Conservation (phyloP, 2,113 vertebrate genomes). For the Seriola dumerili region DNA sequence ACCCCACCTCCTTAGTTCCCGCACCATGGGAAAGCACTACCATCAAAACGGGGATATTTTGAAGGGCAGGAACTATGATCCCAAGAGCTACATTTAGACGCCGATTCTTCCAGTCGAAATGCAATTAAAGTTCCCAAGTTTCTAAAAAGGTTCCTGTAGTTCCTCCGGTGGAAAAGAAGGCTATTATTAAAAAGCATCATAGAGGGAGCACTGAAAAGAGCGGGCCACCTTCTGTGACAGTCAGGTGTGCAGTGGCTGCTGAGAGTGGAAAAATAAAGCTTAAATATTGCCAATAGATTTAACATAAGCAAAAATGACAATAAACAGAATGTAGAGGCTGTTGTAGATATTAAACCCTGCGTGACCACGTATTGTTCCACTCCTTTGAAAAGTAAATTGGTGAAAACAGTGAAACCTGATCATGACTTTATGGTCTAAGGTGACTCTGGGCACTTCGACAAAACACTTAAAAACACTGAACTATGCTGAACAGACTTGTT, state of each 20-base stretch:
- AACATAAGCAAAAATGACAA: conserved; percentile 1
- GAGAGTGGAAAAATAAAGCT: background rate
- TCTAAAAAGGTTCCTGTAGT: conserved; percentile 16
- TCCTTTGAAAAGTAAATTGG: conserved; percentile 2
- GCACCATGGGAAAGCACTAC: background rate
- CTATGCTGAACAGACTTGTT: background rate
- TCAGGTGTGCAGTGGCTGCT: background rate
- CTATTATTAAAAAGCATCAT: background rate
- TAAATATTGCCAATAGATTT: background rate
- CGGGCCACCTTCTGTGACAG: background rate
- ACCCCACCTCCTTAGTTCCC: background rate
- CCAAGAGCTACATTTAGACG: too few relatives aligned
- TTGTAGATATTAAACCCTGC: conserved; percentile 16
- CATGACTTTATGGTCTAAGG: conserved; percentile 20
- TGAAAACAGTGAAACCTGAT: conserved; percentile 28
- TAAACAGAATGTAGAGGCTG: background rate
- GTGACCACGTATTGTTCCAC: conserved; percentile 36
- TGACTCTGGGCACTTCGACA: conserved; percentile 24
- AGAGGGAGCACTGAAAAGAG: background rate
- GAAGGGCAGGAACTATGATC: background rate
- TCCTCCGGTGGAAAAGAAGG: conserved; percentile 8
- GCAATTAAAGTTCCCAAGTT: background rate
- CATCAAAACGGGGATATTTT: background rate
- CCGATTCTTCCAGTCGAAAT: background rate
- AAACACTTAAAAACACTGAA: conserved; percentile 7